Base-by-base conservation (phyloP, 2,113 vertebrate species). In the Columba livia region DNA sequence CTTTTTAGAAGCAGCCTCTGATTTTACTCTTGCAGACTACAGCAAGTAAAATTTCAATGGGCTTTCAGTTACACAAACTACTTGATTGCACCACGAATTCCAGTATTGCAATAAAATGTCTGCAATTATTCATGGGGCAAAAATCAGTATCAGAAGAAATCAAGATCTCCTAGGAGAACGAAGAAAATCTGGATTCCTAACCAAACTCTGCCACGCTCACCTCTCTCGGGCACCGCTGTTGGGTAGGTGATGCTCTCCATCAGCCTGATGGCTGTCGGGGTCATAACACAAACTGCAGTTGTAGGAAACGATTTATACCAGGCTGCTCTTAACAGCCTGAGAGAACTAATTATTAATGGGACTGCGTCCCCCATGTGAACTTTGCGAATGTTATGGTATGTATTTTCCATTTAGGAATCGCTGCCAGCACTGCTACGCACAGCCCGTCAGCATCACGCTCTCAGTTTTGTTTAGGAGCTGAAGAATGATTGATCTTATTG, bases 401-500 rank as follows among this genome's bases (percentile, higher is more conserved):
- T 1, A 2, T 67, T 88, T 87, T 78, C 89, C 85, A 77, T 85
- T 73, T 23, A 82, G 89, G 71, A 94, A 82, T 42, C 11, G 2
- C 47, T 62, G 90, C 72, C 72, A 79, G 61, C 7, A 51, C 10
- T 25, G 74, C 79, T 80, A 29, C 0, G 0, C 0, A 0, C 51
- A 54, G 78, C 67, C 84, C 2, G 0, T 75, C 91, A 79, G 81
- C 84, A 71, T 40, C 12, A 6, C 12, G 1, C 82, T 79, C 91
- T 90, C 71, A 57, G 24, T 85, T 94, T 94, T 88, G 81, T 66
- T 94, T 89, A 89, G 93, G 84, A 93, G 93, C 90, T 79, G 78
- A 82, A 75, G 79, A 88, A 93, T 93, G 96, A 95, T 79, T 88
- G 88, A 88, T 95, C 72, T 47, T 65, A 93, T 91, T 58, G 96